A percentile compares a stretch with the other conserved stretches of the same genome.
Evolutionary conservation across 92 coral and sea anemone species (phyloP).

Genomic region (Siderastrea radians): DNA sequence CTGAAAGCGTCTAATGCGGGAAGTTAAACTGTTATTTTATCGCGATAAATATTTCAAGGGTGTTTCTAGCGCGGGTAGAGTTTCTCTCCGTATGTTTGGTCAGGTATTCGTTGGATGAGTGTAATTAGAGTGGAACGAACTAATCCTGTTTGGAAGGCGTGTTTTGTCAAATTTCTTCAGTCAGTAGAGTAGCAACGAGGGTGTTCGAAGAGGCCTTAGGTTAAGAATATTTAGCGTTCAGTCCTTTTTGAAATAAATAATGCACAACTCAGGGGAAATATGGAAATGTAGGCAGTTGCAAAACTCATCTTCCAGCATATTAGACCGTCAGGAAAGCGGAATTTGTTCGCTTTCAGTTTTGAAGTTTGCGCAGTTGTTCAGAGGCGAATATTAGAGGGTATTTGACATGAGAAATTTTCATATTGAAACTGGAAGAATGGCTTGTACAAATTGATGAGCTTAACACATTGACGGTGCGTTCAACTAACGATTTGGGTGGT

Average conservation of each 20-base stretch:
- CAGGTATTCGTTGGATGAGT: background rate
- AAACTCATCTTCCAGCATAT: too few relatives aligned
- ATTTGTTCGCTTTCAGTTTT: too few relatives aligned
- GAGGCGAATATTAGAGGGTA: too few relatives aligned
- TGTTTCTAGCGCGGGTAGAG: background rate
- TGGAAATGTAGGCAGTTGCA: too few relatives aligned
- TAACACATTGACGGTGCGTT: background rate
- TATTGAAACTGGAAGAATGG: background rate
- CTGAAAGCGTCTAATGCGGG: background rate
- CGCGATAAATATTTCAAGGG: constrained; percentile 20
- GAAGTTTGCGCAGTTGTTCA: too few relatives aligned
- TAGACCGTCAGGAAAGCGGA: too few relatives aligned
- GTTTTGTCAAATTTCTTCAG: background rate
- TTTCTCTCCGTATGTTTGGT: background rate
- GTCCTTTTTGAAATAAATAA: too few relatives aligned
- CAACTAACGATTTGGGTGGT: background rate
- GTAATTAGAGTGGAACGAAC: background rate
- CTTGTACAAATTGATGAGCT: background rate
- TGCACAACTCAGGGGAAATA: too few relatives aligned
- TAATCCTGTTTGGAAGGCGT: background rate
- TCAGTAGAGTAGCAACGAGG: background rate
- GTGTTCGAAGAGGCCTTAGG: too few relatives aligned
- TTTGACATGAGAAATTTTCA: too few relatives aligned
- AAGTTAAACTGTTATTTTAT: background rate
- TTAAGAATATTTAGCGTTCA: too few relatives aligned